Percentiles rank a stretch among this genome's conserved stretches.
These are phyloP conservation scores for Crocuta crocuta DNA, from an alignment of 2,113 vertebrate genomes.

Conservation along the genomic window DNA sequence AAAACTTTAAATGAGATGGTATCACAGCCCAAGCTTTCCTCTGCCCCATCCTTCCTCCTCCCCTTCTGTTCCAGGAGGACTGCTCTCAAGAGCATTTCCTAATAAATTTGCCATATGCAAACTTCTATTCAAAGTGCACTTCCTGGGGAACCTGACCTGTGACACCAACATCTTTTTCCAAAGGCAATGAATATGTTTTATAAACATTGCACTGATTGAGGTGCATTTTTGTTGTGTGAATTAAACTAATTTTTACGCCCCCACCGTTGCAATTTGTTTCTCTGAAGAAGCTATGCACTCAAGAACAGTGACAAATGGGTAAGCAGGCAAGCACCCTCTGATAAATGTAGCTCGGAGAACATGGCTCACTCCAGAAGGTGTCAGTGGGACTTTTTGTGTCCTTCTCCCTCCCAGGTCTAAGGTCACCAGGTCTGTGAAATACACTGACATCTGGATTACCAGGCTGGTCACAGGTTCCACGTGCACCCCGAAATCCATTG, in stretches of 20 bases:
- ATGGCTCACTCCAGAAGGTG: not conserved
- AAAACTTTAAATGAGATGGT: not conserved
- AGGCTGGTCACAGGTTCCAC: not conserved
- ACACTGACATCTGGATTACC: not conserved
- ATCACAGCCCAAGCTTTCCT: not conserved
- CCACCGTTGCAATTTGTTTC: not conserved
- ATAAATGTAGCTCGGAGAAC: not conserved
- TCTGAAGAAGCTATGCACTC: not conserved
- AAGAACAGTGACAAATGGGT: not conserved
- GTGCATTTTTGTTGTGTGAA: not conserved
- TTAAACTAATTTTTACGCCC: not conserved
- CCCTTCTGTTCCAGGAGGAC: not conserved
- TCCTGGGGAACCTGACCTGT: not conserved
- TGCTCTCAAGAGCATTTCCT: not conserved
- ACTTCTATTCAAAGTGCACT: not conserved
- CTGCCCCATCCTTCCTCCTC: not conserved
- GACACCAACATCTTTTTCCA: not conserved
- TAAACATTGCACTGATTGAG: not conserved
- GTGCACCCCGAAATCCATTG: not conserved
- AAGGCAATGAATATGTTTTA: not conserved
- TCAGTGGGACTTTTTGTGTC: not conserved
- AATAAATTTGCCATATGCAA: not conserved
- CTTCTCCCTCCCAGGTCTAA: not conserved
- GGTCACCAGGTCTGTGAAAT: not conserved
- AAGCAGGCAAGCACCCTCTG: not conserved